Base-by-base conservation (phyloP, 2,888 invertebrate species). In the Zonitis immaculata region DNA sequence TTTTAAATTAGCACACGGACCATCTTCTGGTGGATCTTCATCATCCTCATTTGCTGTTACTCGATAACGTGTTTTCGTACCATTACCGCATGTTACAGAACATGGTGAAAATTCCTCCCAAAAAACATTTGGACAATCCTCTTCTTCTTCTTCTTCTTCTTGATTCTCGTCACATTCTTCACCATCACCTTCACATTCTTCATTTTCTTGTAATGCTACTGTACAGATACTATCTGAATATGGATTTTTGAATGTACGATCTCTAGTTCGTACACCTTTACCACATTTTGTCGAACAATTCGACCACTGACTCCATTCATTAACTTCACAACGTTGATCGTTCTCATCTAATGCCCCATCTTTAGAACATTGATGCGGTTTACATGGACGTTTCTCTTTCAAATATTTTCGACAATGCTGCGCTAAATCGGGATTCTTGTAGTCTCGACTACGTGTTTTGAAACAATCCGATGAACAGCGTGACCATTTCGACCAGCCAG, bases 31-130 rank as follows among this genome's bases (percentile, higher is more conserved):
- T 52, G 35, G 35, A 16, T 54, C 54, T 20, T 57, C 61, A 27
- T 76, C 68, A 1, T 52, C 46, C 16, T 61, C 49, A 22, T 46
- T 35, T 30, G 12, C n/a, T 14, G 18, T 22, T 16, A 60, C 50
- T 44, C 87, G 75, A 22, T 80, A 79, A 44, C 88, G 80, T 62
- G 79, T 75, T 49, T 81, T 78, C 9, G 77, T 76, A 0, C 90
- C 90, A 51, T 82, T 83, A 1, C 89, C 91, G 70, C 91, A 92
- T 0, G 82, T 80, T 14, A 83, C 84, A 26, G 85, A 81, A 69
- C 91, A 91, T 3, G 87, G 82, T 4, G 86, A 83, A 88, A 91
- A 91, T 8, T 80, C 78, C 28, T 87, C 84, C 91, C 91, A 91
- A 7, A 79, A 72, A 0, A 83, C 80, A 51, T 86, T 82, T 3